Conservation (phyloP, 2,888 invertebrate genomes). For the Chromoteleia sp. region DNA sequence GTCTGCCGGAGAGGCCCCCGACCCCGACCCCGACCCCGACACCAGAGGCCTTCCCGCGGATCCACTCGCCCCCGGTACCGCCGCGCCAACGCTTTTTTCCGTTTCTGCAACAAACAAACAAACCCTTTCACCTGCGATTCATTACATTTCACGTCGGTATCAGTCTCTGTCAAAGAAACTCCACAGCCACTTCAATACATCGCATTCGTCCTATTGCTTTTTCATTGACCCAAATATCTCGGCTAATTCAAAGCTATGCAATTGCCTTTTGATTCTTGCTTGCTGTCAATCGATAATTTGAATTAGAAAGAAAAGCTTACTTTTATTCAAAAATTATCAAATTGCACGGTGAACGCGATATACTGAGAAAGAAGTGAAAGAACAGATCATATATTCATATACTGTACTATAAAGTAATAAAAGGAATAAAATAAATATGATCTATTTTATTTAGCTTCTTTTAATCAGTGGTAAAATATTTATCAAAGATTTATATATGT, state of each 20-base stretch:
- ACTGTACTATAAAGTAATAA: too few relatives aligned
- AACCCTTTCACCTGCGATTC: constrained; percentile 23
- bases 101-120: constrained; percentile 77
- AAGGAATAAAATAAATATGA: too few relatives aligned
- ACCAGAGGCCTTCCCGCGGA: constrained; percentile 77
- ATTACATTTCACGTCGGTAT: constrained; percentile 11
- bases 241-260: constrained; percentile 11
- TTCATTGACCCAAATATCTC: constrained; percentile 14
- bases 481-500: too few relatives aligned
- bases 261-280: constrained; percentile 1
- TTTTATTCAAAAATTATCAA: too few relatives aligned
- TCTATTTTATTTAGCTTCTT: too few relatives aligned
- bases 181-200: constrained; percentile 9
- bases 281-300: too few relatives aligned
- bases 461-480: too few relatives aligned
- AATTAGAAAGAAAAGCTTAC: too few relatives aligned
- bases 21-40: constrained; percentile 76
- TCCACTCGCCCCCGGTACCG: constrained; percentile 78
- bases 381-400: too few relatives aligned
- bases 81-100: constrained; percentile 78
- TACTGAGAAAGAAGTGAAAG: too few relatives aligned
- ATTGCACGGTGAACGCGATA: too few relatives aligned
- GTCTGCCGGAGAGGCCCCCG: constrained; percentile 79
- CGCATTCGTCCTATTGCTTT: constrained; percentile 6
- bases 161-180: background rate